phyloP scores from a whole-genome alignment of 2,113 vertebrate species.

The Ammodytes marinus region DNA sequence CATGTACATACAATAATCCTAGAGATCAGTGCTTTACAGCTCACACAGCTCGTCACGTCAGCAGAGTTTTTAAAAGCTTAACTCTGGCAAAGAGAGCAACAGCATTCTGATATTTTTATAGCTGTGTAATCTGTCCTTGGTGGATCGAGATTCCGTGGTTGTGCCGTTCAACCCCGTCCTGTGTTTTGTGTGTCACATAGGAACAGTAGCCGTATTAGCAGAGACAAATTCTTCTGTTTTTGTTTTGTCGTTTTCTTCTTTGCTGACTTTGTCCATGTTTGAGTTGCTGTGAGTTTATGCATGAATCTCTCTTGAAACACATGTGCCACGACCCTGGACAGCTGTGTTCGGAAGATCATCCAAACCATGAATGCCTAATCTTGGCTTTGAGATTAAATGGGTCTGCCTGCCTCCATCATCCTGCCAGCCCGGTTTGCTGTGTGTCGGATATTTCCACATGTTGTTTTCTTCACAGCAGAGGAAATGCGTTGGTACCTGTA shows the following conservation, averaged over 20 bases:
- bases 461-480: slow-evolving; percentile 29
- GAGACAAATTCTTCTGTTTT: not conserved
- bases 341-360: slow-evolving; percentile 69
- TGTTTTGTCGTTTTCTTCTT: slow-evolving; percentile 7
- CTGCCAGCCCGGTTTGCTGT: slow-evolving; percentile 35
- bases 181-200: not conserved
- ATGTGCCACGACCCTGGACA: slow-evolving; percentile 55
- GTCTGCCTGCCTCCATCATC: slow-evolving; percentile 36
- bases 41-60: slow-evolving; percentile 61
- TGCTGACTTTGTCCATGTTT: slow-evolving; percentile 34
- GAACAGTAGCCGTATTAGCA: slow-evolving; percentile 5
- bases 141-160: slow-evolving; percentile 45
- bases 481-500: slow-evolving; percentile 18
- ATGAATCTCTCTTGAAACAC: slow-evolving; percentile 54
- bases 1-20: slow-evolving; percentile 47
- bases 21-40: slow-evolving; percentile 49
- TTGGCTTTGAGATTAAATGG: slow-evolving; percentile 72
- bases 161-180: slow-evolving; percentile 7
- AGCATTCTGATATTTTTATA: slow-evolving; percentile 67
- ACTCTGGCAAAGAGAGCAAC: slow-evolving; percentile 40
- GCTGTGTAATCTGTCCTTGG: slow-evolving; percentile 56
- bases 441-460: slow-evolving; percentile 41
- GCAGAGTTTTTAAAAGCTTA: slow-evolving; percentile 75
- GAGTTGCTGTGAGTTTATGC: slow-evolving; percentile 31
- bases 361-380: slow-evolving; percentile 69